Evolutionary conservation across 2,797 vertebrate species (phyloP), one percentile per base, ranked within the genome.

Genomic region (Kryptolebias ocellatus): DNA sequence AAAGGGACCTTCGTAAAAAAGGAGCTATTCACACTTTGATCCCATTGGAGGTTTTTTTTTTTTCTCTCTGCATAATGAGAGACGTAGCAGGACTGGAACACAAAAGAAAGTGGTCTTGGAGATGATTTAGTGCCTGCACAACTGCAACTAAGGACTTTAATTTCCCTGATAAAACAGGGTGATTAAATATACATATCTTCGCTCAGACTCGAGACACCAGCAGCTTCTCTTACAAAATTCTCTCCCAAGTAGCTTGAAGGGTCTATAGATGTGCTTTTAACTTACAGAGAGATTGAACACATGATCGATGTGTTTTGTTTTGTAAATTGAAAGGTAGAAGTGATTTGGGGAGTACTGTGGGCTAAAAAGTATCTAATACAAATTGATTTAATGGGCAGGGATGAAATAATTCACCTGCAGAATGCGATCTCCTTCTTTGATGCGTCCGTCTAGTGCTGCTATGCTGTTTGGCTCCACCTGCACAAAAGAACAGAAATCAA

Each of bases 401-500:
- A 54, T 34, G n/a, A 76, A 67, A 75, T 64, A 14, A 64, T 54
- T 17, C 90, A 98, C 97, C 91, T 98, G 97, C 73, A 99, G 89
- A 91, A 99, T 99, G 12, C 95, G 94, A 81, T 99, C 97, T 74
- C 97, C 97, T 86, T 98, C 95, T 70, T 93, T 94, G 84, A 99
- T 98, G 51, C 95, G 95, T 16, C 97, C 97, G 1, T 98, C 96
- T 92, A 91, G 95, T 47, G 96, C 96, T 39, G 97, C 96, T 63
- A 98, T 96, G 80, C 97, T 98, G 67, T 98, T 95, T 5, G 96
- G 95, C 84, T 96, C 96, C 78, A 98, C 94, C 97, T 99, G 83
- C 60, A 83, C 55, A 70, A 60, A 70, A 79, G 11, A 52, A 71
- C 57, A 45, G 46, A 70, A 76, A 79, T 79, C 53, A 71, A 4